A percentile compares a stretch with the other conserved stretches of the same genome.
These are phyloP conservation scores for Loripinus fragilis DNA, from an alignment of 2,888 invertebrate species.

Conservation along the genomic window DNA sequence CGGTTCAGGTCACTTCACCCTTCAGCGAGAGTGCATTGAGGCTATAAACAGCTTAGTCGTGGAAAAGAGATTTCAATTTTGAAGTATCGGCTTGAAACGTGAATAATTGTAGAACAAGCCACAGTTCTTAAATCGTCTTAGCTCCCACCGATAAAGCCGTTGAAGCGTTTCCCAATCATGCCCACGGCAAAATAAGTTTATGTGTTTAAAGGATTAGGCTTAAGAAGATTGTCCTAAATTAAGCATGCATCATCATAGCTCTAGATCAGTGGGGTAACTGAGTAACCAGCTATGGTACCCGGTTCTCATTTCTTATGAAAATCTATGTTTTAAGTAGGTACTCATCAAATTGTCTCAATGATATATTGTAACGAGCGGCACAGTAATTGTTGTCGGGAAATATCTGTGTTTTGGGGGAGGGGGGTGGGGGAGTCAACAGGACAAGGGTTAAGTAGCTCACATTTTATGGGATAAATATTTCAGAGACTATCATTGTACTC, in stretches of 20 bases:
- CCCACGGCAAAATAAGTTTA: constrained; percentile 17
- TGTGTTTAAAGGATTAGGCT: constrained; percentile 16
- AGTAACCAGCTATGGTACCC: too few species aligned
- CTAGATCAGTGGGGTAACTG: too few species aligned
- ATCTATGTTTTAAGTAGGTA: too few species aligned
- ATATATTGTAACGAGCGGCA: too few species aligned
- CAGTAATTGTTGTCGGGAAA: too few species aligned
- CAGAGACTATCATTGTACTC: background rate
- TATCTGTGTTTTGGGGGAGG: too few species aligned
- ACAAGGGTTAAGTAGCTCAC: constrained; percentile 14
- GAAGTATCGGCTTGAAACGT: constrained; percentile 10
- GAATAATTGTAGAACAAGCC: constrained; percentile 17
- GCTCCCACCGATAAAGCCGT: background rate
- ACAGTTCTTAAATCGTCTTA: constrained; percentile 3
- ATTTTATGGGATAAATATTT: constrained; percentile 20
- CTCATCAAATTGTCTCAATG: too few species aligned
- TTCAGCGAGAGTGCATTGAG: background rate
- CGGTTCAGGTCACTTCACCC: constrained; percentile 15
- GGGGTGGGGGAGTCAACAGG: too few species aligned
- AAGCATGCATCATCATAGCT: constrained; percentile 13
- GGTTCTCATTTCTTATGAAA: too few species aligned
- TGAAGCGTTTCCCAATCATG: constrained; percentile 19
- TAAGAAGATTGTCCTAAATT: constrained; percentile 17
- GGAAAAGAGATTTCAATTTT: constrained; percentile 20
- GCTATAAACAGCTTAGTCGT: constrained; percentile 11